Conservation (phyloP, 2,113 vertebrate species). For the Protomyctophum bolini region DNA sequence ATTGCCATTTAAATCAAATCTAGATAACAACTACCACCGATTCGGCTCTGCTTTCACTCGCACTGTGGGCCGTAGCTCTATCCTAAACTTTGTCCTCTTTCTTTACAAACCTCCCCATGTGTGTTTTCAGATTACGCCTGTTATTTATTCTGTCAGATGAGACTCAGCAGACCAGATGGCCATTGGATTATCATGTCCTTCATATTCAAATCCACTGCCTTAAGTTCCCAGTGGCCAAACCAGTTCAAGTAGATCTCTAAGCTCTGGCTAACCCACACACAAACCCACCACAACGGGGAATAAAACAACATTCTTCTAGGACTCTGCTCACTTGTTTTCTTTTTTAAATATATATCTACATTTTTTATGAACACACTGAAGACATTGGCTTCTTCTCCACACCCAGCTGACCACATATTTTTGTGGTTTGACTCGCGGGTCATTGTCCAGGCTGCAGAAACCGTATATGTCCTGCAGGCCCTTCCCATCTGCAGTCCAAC, state of each 20-base stretch:
- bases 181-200: slow-evolving; percentile 79
- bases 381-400: slow-evolving; percentile 59
- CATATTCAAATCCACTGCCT: slow-evolving; percentile 78
- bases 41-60: slow-evolving; percentile 45
- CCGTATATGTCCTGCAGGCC: slow-evolving; percentile 77
- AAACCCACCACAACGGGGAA: slow-evolving; percentile 22
- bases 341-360: not conserved
- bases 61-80: slow-evolving; percentile 36
- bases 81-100: slow-evolving; percentile 68
- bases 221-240: slow-evolving; percentile 69
- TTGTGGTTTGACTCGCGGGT: slow-evolving; percentile 61
- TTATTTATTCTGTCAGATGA: slow-evolving; percentile 79
- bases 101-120: slow-evolving; percentile 67
- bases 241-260: slow-evolving; percentile 67
- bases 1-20: slow-evolving; percentile 81
- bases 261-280: slow-evolving; percentile 34
- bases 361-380: slow-evolving; percentile 53
- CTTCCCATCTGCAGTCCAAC: slow-evolving; percentile 78
- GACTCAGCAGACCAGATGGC: slow-evolving; percentile 80
- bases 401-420: slow-evolving; percentile 64
- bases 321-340: slow-evolving; percentile 18
- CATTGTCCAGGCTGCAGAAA: slow-evolving; percentile 75
- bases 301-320: slow-evolving; percentile 46
- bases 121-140: slow-evolving; percentile 77
- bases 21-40: slow-evolving; percentile 57